Evolutionary conservation across 64 coral and sea anemone genomes (phyloP).

Genomic region (Porites lutea): DNA sequence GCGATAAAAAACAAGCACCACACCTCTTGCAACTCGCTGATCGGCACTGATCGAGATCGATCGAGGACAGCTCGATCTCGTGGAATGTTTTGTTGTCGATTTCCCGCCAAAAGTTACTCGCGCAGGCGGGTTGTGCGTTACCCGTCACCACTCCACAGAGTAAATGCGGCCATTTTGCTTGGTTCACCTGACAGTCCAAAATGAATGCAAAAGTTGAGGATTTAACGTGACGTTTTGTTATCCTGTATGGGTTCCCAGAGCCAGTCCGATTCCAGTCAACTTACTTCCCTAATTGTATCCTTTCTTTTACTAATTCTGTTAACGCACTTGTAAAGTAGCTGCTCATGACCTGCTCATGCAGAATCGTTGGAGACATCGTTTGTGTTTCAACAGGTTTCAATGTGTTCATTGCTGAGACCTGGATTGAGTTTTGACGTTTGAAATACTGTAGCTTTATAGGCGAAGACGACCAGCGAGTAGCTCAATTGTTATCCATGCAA

Average conservation of each 20-base stretch:
- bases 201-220: not conserved
- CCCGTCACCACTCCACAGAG: not conserved
- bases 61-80: not conserved
- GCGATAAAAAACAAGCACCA: not conserved
- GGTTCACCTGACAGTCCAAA: not conserved
- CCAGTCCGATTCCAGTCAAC: conserved; percentile 52
- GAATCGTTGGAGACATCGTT: not conserved
- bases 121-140: conserved; percentile 29
- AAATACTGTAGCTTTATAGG: no score
- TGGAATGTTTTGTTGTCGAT: conserved; percentile 2
- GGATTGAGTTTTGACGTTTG: no score
- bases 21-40: no score
- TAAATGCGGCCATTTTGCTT: not conserved
- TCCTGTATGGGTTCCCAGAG: conserved; percentile 53
- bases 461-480: no score
- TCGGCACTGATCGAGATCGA: not conserved
- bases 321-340: no score
- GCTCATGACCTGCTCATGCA: no score
- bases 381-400: no score
- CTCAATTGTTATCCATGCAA: no score
- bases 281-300: conserved; percentile 70
- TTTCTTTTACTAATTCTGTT: not conserved
- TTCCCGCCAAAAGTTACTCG: conserved; percentile 32
- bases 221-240: not conserved
- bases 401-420: no score